Evolutionary conservation across 2,888 invertebrate genomes (phyloP), one percentile per base, ranked within the genome.

Genomic region (Rhagonycha lutea): DNA sequence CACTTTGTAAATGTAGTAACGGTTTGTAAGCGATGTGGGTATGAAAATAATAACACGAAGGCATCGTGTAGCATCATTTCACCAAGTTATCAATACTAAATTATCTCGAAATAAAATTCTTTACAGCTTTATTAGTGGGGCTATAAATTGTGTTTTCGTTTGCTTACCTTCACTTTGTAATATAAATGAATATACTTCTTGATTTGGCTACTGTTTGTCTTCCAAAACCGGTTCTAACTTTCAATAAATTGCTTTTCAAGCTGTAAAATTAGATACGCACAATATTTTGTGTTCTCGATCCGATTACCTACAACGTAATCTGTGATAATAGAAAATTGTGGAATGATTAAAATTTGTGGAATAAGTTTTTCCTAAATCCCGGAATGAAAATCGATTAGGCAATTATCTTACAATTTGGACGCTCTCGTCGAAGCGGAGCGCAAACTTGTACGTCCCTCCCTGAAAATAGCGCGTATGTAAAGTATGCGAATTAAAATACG

Each of bases 171-270:
- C 74, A 74, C 74, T 72, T 72, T 75, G 74, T 74, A 78, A 78
- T 74, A 78, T 78, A 78, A 78, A 78, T 76, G 78, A 76, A 70
- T 71, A 73, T 75, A 78, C 75, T 78, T 76, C 76, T 78, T 76
- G 76, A 78, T 78, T 72, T 76, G 73, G 76, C 76, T 76, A 78
- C 78, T 74, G 78, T 78, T 78, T 76, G 76, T 74, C 74, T 74
- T 74, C 74, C 14, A 72, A 67, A 78, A 78, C 78, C 76, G 78
- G 76, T 78, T 74, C 74, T 72, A 76, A 76, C 76, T 68, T 76
- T 76, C 78, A 78, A 76, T 78, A 78, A 78, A 74, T 75, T 70
- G 67, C 76, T 74, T 73, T 76, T 72, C 72, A 69, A 76, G 70
- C 47, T 47, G 47, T 47, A 47, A 47, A 47, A 47, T 47, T 47